These are phyloP conservation scores for Albula glossodonta DNA, from an alignment of 2,113 vertebrate genomes.

Conservation along the genomic window DNA sequence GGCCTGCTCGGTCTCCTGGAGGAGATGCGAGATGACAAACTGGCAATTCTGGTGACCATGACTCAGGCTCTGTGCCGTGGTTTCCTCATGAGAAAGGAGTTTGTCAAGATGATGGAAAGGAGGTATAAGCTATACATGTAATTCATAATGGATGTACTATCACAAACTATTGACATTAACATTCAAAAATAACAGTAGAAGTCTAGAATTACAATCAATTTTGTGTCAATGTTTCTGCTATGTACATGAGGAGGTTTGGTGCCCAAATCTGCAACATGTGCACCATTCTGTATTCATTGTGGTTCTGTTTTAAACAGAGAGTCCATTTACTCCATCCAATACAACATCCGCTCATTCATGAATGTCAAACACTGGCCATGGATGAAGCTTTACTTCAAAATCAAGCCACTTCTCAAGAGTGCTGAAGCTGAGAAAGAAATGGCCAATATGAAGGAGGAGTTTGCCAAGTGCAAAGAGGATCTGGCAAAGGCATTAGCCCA, in stretches of 20 bases:
- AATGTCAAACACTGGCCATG: slow-evolving; percentile 81
- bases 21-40: too few relatives aligned
- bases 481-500: slow-evolving; percentile 74
- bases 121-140: slow-evolving; percentile 33
- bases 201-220: too few relatives aligned
- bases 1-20: too few relatives aligned
- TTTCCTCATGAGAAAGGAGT: slow-evolving; percentile 68
- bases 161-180: too few relatives aligned
- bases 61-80: slow-evolving; percentile 51
- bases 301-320: slow-evolving; percentile 57
- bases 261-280: too few relatives aligned
- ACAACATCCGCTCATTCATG: slow-evolving; percentile 82
- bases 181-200: too few relatives aligned
- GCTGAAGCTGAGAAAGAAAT: slow-evolving; percentile 75
- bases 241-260: too few relatives aligned
- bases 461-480: slow-evolving; percentile 84
- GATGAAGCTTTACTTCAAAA: slow-evolving; percentile 78
- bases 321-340: slow-evolving; percentile 82
- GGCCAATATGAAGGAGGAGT: slow-evolving; percentile 76
- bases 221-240: too few relatives aligned
- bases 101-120: slow-evolving; percentile 70
- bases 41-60: neutral
- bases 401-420: slow-evolving; percentile 77
- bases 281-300: neutral
- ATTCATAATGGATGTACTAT: too few relatives aligned